Percentiles rank a stretch among this genome's conserved stretches.
phyloP scores from a whole-genome alignment of 2,888 invertebrate genomes.

The Tricholauxania praeusta region DNA sequence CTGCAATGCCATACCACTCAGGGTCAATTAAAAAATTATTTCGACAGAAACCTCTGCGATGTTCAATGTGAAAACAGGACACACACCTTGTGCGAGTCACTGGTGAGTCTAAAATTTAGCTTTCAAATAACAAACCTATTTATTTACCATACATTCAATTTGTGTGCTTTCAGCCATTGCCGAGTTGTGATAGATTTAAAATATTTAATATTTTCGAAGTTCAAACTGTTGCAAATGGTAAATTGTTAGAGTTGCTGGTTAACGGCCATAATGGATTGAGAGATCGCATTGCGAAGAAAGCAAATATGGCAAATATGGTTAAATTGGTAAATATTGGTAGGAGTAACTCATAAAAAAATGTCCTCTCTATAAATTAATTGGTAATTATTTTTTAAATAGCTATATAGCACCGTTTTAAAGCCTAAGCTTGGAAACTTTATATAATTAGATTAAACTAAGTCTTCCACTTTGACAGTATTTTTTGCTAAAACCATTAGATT shows the following conservation, averaged over 20 bases:
- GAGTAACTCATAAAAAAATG: too few relatives aligned
- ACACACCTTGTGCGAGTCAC: slow-evolving; percentile 12
- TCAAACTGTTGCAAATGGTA: not conserved
- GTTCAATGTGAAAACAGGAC: not conserved
- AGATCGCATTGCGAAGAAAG: slow-evolving; percentile 48
- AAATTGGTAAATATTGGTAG: slow-evolving; percentile 35
- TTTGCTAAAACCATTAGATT: too few relatives aligned
- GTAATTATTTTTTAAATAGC: too few relatives aligned
- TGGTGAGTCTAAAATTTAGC: not conserved
- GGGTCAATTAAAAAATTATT: too few relatives aligned
- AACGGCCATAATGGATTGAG: slow-evolving; percentile 50
- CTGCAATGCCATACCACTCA: too few relatives aligned
- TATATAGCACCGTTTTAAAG: too few relatives aligned
- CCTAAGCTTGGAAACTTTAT: too few relatives aligned
- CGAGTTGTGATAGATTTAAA: not conserved
- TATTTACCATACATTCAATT: too few relatives aligned
- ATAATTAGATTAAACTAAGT: too few relatives aligned
- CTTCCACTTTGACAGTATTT: too few relatives aligned
- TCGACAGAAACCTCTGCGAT: not conserved
- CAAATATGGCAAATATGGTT: slow-evolving; percentile 48
- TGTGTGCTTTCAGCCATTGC: not conserved
- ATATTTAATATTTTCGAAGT: not conserved
- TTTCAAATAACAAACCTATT: too few relatives aligned
- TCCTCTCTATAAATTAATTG: too few relatives aligned
- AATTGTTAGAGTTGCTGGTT: slow-evolving; percentile 33